phyloP scores from a whole-genome alignment of 2,888 invertebrate species.

The Mallateleia sp. region DNA sequence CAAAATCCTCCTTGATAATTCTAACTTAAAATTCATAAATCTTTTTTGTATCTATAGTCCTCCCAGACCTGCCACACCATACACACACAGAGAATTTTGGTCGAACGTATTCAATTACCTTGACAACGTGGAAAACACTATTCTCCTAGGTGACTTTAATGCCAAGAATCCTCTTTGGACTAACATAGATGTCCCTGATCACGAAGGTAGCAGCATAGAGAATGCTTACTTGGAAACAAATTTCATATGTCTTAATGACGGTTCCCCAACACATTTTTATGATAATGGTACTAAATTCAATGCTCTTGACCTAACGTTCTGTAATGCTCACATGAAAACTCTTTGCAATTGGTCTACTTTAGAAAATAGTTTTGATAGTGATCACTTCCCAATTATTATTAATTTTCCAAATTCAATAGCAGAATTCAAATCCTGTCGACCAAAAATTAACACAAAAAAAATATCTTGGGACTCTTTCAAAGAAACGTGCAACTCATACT shows the following conservation, averaged over 20 bases:
- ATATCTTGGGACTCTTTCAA: too few species aligned
- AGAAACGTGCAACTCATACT: too few species aligned
- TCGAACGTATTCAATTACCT: neutral
- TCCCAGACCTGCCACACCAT: constrained; percentile 12
- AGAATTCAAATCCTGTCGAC: too few species aligned
- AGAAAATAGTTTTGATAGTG: neutral
- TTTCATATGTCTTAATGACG: constrained; percentile 15
- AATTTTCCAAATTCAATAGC: too few species aligned
- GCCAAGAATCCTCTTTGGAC: constrained; percentile 28
- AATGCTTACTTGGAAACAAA: constrained; percentile 6
- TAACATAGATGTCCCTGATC: neutral
- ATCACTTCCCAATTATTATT: constrained; percentile 26
- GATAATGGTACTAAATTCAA: neutral
- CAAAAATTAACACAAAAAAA: too few species aligned
- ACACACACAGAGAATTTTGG: neutral
- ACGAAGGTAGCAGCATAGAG: neutral
- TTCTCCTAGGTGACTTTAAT: constrained; percentile 34
- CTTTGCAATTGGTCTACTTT: neutral
- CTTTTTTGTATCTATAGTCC: too few species aligned
- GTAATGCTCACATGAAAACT: too few species aligned
- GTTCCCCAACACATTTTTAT: neutral
- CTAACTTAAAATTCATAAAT: too few species aligned
- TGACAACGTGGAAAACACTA: neutral
- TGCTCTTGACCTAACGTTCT: neutral
- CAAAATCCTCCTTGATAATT: too few species aligned